Conservation (phyloP, 2,888 invertebrate genomes). For the Heliconius charithonia region DNA sequence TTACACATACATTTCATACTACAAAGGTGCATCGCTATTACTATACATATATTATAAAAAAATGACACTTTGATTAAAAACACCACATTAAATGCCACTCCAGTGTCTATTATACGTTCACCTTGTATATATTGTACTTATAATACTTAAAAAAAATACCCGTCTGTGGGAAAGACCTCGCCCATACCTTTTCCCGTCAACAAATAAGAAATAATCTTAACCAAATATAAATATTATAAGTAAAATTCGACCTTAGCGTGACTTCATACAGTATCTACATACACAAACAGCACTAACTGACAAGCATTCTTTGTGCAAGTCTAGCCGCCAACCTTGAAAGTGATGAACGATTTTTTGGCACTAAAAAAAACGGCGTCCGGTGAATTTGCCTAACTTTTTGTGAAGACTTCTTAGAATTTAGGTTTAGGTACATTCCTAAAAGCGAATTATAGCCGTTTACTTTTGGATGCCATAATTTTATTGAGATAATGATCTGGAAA, state of each 20-base stretch:
- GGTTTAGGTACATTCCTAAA: conserved; percentile 70
- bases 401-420: conserved; percentile 73
- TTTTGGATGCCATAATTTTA: conserved; percentile 76
- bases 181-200: conserved; percentile 40
- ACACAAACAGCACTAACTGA: conserved; percentile 70
- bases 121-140: conserved; percentile 25
- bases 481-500: conserved; percentile 69
- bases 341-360: conserved; percentile 80
- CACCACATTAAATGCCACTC: conserved; percentile 10
- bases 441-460: conserved; percentile 68
- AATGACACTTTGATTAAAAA: conserved; percentile 12
- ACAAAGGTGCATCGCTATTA: not conserved
- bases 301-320: conserved; percentile 80
- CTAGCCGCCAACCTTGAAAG: conserved; percentile 76
- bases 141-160: conserved; percentile 31
- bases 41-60: not conserved
- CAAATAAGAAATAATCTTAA: conserved; percentile 71
- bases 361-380: conserved; percentile 74
- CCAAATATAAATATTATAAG: conserved; percentile 65
- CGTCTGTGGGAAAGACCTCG: conserved; percentile 49
- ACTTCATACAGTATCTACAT: conserved; percentile 64
- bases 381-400: conserved; percentile 83
- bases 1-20: not conserved
- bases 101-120: conserved; percentile 19
- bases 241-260: conserved; percentile 76